A percentile compares a stretch with the other conserved stretches of the same genome.
phyloP scores from a whole-genome alignment of 2,113 vertebrate genomes.

The Prietella phreatophila region DNA sequence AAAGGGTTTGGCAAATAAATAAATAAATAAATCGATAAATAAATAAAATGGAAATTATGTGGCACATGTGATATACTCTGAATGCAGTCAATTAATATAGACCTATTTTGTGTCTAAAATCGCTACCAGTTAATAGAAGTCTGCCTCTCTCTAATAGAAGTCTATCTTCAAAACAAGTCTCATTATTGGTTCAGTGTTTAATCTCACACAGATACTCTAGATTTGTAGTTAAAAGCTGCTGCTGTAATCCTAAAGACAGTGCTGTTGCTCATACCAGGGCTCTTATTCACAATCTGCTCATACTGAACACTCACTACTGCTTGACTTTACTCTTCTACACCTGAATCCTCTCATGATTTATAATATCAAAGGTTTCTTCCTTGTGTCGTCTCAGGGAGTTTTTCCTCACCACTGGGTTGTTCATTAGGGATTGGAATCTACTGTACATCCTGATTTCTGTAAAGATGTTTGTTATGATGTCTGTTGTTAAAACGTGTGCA shows the following conservation, averaged over 20 bases:
- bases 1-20: background rate
- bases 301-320: background rate
- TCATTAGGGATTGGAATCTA: background rate
- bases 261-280: no score
- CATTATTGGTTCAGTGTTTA: background rate
- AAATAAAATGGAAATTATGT: background rate
- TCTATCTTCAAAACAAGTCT: background rate
- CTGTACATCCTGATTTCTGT: background rate
- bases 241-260: no score
- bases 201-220: background rate
- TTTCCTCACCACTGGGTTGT: background rate
- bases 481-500: background rate
- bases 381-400: background rate
- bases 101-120: background rate
- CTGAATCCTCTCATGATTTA: background rate
- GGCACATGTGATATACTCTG: background rate
- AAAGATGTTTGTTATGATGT: background rate
- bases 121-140: background rate
- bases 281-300: background rate
- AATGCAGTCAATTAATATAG: no score
- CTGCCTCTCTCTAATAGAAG: no score
- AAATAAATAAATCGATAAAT: background rate
- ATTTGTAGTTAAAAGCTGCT: background rate
- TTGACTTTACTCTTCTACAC: background rate
- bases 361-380: background rate